Evolutionary conservation across 2,113 vertebrate species (phyloP).

Genomic region (Crocuta crocuta): DNA sequence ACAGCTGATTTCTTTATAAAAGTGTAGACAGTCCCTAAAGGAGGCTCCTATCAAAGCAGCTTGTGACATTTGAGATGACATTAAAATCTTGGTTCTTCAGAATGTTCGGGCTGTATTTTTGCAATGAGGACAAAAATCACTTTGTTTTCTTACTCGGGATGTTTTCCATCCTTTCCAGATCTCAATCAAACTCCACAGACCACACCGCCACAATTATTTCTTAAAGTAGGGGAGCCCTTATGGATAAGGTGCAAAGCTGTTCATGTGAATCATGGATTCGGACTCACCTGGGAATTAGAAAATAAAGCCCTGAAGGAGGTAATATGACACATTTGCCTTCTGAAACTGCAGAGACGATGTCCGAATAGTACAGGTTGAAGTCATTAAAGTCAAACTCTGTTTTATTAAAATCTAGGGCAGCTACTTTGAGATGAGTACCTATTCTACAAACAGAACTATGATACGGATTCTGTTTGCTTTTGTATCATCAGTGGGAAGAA

Average conservation of each 20-base stretch:
- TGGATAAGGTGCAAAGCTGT: constrained; percentile 87
- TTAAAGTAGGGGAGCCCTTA: constrained; percentile 87
- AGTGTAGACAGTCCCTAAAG: not conserved
- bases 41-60: not conserved
- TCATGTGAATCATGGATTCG: constrained; percentile 77
- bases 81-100: not conserved
- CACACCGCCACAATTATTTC: constrained; percentile 84
- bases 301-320: constrained; percentile 83
- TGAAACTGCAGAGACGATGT: not conserved
- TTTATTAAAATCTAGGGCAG: constrained; percentile 81
- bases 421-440: constrained; percentile 79
- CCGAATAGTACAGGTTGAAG: not conserved
- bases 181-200: constrained; percentile 79
- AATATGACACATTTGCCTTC: constrained; percentile 36
- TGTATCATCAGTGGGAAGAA: constrained; percentile 77
- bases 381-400: constrained; percentile 76
- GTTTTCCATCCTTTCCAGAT: constrained; percentile 85
- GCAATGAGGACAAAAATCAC: not conserved
- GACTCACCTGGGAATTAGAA: constrained; percentile 79
- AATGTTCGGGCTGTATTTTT: not conserved
- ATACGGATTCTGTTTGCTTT: constrained; percentile 82
- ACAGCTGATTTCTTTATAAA: not conserved
- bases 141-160: not conserved
- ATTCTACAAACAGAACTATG: constrained; percentile 70
- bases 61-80: not conserved